phyloP scores from a whole-genome alignment of 2,113 vertebrate species.

The Quiscalus mexicanus region DNA sequence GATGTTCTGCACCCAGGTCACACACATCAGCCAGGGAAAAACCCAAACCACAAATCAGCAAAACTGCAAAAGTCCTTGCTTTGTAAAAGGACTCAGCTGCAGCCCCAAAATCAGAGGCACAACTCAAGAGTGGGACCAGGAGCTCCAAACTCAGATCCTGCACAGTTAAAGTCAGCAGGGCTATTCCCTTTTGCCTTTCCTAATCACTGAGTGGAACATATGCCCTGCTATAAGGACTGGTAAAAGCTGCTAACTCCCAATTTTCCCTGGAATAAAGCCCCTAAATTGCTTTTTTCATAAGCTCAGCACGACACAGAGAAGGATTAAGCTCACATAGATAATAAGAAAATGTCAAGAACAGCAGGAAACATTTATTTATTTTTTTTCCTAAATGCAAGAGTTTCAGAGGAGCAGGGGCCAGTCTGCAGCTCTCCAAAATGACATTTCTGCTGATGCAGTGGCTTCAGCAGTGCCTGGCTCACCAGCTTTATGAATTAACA shows the following conservation, averaged over 20 bases:
- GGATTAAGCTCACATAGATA: neutral
- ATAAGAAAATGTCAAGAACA: neutral
- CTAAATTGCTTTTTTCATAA: slow-evolving; percentile 5
- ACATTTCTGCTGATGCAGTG: accelerated
- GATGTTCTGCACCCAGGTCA: accelerated
- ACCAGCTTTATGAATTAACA: neutral
- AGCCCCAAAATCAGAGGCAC: neutral
- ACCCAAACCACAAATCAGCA: accelerated
- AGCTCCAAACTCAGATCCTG: neutral
- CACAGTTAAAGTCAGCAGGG: accelerated
- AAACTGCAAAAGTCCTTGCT: accelerated
- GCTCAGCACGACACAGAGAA: neutral
- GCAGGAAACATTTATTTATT: neutral
- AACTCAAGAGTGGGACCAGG: neutral
- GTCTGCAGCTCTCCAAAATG: neutral
- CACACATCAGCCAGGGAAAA: neutral
- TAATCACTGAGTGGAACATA: neutral
- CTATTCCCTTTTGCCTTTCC: neutral
- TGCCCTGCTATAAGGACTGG: neutral
- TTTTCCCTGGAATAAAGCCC: neutral
- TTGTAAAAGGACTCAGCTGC: neutral
- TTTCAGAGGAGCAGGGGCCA: neutral
- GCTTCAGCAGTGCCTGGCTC: neutral
- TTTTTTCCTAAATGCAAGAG: neutral
- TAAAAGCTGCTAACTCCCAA: neutral